Base-by-base conservation (phyloP, 1,140 invertebrate species). In the Conus betulinus region DNA sequence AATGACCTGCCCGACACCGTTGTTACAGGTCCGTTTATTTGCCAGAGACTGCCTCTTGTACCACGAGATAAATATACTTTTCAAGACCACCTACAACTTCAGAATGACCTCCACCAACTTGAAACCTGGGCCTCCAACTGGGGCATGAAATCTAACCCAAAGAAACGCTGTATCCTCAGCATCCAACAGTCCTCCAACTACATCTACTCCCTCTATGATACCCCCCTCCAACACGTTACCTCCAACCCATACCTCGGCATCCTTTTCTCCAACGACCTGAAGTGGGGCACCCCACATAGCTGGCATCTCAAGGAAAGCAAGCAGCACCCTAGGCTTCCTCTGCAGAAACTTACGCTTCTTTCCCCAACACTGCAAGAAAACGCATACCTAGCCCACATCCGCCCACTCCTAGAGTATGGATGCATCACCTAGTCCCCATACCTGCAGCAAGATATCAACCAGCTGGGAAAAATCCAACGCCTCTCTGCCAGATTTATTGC, bases 1-100 rank as follows among this genome's bases (percentile, higher is more conserved):
- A 91, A 90, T 71, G 91, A 92, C 60, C 74, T 92, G 17, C n/a
- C 74, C 5, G 17, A 55, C n/a, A 89, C 88, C 10, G n/a, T 3
- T 51, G 88, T 3, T 23, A 74, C 53, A 78, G 53, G 63, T 88
- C 5, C 78, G 71, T 27, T 25, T 84, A 67, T 90, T 88, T 76
- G 89, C 89, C 0, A 88, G 90, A 85, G 90, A 91, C 67, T 87
- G 87, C 2, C 89, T 89, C 25, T 55, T 88, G 5, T 88, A 71
- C 51, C 83, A 57, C 63, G 53, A 7, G 4, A 88, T 90, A 27
- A 67, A 25, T 8, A 51, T n/a, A n/a, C 20, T 11, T 13, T 17
- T n/a, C 20, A 71, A 8, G 89, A 88, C 88, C n/a, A 87, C 87
- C 25, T 83, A 84, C 52, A 71, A 86, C 27, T 20, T 81, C 27